Evolutionary conservation across 2,113 vertebrate genomes (phyloP).

Genomic region (Rhinogobius similis): DNA sequence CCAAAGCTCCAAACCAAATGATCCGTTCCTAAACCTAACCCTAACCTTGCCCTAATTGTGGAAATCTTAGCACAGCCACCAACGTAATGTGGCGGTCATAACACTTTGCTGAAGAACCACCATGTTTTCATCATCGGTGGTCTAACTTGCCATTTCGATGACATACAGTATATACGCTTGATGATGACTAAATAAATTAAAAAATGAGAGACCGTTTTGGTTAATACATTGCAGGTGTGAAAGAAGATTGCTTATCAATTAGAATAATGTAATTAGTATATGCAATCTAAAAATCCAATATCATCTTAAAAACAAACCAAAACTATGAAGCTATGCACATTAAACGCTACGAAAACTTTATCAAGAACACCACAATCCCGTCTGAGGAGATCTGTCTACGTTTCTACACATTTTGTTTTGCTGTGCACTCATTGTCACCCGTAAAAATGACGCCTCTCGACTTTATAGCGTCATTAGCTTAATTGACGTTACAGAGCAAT

Average conservation of each 20-base stretch:
- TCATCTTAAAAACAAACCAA: background rate
- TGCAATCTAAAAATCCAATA: background rate
- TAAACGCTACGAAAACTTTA: background rate
- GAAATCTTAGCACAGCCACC: too few relatives aligned
- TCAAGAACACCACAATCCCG: too few relatives aligned
- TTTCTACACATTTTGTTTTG: background rate
- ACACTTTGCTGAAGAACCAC: too few relatives aligned
- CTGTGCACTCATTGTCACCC: background rate
- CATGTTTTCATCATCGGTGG: background rate
- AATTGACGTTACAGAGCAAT: constrained; percentile 23
- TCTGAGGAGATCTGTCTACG: background rate
- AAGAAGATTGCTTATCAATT: constrained; percentile 32
- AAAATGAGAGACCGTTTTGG: background rate
- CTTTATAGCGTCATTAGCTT: constrained; percentile 15
- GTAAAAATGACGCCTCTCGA: background rate
- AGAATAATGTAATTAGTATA: constrained; percentile 19
- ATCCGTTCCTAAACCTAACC: too few relatives aligned
- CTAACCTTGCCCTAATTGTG: too few relatives aligned
- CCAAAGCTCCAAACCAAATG: too few relatives aligned
- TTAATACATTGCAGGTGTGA: constrained; percentile 29
- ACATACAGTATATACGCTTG: background rate
- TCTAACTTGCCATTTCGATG: background rate
- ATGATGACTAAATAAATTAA: background rate
- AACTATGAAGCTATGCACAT: background rate
- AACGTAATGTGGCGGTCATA: too few relatives aligned